Conservation (phyloP, 2,888 invertebrate species). For the Steinernema carpocapsae region DNA sequence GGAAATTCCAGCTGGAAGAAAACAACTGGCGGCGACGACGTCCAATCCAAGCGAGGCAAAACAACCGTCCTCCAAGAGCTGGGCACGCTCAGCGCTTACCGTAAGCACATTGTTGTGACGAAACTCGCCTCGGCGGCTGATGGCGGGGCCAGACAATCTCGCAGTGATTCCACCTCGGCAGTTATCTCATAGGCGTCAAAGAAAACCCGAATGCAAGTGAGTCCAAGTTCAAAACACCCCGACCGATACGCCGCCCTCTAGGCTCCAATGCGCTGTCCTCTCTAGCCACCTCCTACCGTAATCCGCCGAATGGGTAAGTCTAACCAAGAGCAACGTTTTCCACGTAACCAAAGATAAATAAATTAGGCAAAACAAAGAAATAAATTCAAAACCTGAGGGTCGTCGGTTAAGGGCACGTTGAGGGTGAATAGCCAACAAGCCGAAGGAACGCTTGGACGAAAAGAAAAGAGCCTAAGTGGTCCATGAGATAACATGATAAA, state of each 20-base stretch:
- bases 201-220: no score
- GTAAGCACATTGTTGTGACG: no score
- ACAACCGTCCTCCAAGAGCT: no score
- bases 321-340: no score
- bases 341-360: no score
- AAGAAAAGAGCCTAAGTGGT: conserved; percentile 32
- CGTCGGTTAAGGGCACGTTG: neutral
- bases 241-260: neutral
- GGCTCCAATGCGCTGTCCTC: conserved; percentile 26
- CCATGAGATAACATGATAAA: conserved; percentile 34
- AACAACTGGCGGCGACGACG: conserved; percentile 5
- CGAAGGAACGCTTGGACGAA: neutral
- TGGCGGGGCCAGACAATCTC: no score
- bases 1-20: conserved; percentile 26
- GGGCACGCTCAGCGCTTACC: no score
- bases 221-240: neutral
- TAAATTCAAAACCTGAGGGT: no score
- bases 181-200: no score
- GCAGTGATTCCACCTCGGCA: no score
- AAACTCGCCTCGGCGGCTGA: no score
- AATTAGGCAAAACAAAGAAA: no score
- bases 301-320: neutral
- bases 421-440: neutral
- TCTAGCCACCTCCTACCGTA: conserved; percentile 25
- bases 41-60: neutral